These are phyloP conservation scores for Anthrax anthrax DNA, from an alignment of 2,888 invertebrate species.

Conservation along the genomic window DNA sequence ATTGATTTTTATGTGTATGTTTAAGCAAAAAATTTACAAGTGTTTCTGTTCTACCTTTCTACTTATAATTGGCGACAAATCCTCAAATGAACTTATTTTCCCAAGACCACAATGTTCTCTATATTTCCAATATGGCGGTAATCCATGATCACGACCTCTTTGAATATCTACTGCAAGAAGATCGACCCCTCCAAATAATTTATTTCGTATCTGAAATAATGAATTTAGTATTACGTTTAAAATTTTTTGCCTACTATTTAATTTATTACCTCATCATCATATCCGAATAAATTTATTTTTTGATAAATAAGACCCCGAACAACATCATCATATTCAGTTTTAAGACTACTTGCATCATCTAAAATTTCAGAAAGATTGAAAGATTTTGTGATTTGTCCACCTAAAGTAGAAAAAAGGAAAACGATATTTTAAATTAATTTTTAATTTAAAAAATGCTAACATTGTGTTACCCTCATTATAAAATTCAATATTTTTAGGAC, in stretches of 20 bases:
- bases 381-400: neutral
- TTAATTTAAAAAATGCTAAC: too few relatives aligned
- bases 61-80: constrained; percentile 43
- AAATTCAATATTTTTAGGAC: constrained; percentile 16
- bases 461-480: constrained; percentile 27
- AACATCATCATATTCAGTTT: constrained; percentile 38
- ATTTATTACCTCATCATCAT: constrained; percentile 6
- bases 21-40: neutral
- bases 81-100: constrained; percentile 43
- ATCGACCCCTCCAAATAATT: constrained; percentile 40
- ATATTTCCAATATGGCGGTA: constrained; percentile 56
- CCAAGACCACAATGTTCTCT: constrained; percentile 51
- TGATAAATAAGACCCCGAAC: constrained; percentile 42
- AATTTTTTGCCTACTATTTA: neutral
- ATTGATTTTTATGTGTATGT: neutral
- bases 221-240: neutral
- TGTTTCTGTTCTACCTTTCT: constrained; percentile 27
- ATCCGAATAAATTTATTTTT: constrained; percentile 6
- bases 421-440: too few relatives aligned
- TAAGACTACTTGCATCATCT: neutral
- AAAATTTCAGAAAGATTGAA: constrained; percentile 6
- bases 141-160: constrained; percentile 55
- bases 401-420: too few relatives aligned
- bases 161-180: constrained; percentile 56
- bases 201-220: constrained; percentile 1